A percentile compares a stretch with the other conserved stretches of the same genome.
phyloP scores from a whole-genome alignment of 2,888 invertebrate genomes.

The Neuroscelio doddi region DNA sequence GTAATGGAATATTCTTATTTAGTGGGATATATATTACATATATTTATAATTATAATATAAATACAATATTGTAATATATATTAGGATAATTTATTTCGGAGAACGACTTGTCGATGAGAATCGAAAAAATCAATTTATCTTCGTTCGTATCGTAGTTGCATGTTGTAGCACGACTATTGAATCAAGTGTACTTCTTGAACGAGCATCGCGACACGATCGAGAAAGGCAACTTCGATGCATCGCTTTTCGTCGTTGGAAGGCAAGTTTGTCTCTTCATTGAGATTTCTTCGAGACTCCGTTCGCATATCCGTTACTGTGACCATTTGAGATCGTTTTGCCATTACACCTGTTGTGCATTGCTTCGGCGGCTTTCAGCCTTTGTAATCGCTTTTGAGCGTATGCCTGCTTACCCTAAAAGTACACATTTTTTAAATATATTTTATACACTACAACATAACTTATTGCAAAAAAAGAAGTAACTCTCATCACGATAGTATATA shows the following conservation, averaged over 20 bases:
- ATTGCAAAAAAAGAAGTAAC: too few relatives aligned
- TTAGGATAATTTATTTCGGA: constrained; percentile 9
- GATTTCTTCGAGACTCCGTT: constrained; percentile 63
- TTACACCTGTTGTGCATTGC: constrained; percentile 16
- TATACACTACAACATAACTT: too few relatives aligned
- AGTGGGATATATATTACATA: constrained; percentile 9
- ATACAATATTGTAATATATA: constrained; percentile 7
- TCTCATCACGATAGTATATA: too few relatives aligned
- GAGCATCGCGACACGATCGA: not conserved
- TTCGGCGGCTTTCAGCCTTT: constrained; percentile 48
- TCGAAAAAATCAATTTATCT: not conserved
- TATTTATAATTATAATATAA: constrained; percentile 14
- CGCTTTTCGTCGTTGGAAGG: not conserved
- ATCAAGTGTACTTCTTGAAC: not conserved
- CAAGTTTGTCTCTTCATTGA: constrained; percentile 52
- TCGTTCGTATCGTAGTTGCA: not conserved
- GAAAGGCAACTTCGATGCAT: not conserved
- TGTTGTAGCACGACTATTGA: constrained; percentile 1
- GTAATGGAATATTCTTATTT: not conserved
- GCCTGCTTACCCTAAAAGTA: constrained; percentile 64
- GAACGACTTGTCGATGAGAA: not conserved
- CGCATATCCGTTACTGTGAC: constrained; percentile 59
- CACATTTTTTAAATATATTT: constrained; percentile 3
- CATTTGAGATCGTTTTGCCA: constrained; percentile 50
- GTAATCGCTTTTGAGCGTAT: constrained; percentile 59